Base-by-base conservation (phyloP, 2,113 vertebrate genomes). In the Atrichornis clamosus region DNA sequence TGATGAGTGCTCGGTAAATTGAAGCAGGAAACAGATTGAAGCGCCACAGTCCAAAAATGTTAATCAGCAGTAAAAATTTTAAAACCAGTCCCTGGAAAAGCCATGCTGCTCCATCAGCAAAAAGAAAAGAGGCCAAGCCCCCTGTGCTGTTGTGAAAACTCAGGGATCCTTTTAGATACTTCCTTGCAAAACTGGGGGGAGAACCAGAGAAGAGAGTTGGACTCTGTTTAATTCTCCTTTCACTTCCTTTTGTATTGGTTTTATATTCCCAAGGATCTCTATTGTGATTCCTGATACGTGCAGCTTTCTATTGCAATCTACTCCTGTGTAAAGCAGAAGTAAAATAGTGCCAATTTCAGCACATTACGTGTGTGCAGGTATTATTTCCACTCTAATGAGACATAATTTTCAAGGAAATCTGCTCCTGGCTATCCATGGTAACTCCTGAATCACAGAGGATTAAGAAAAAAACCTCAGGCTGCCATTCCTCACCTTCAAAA, bases 1-100 rank as follows among this genome's bases (percentile, higher is more conserved):
- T 12, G 12, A 42, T 30, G 41, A 90, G 37, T 8, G 0, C 81
- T 49, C 1, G 0, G 15, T 85, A 49, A 76, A 64, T 7, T 3
- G 33, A 52, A 83, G 67, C 63, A 86, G 84, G 87, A 68, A 91
- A 94, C 80, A 79, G 58, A 64, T 26, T 65, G 63, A 92, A 84
- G 74, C 77, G 73, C 63, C 14, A 4, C 1, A 0, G 15, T 49
- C 87, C 87, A 87, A 49, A 64, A 78, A 39, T 13, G 28, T 60
- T 84, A 9, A 89, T 84, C 87, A 46, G 41, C 41, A 8, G 27
- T 21, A 19, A 91, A 94, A 47, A 56, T 56, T 33, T 41, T 39
- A 15, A 73, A 64, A 9, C 19, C 3, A 0, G 2, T 55, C 42
- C 59, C 15, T 84, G 78, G 65, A 69, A 86, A 75, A 9, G 3